Conservation (phyloP, 2,888 invertebrate genomes). For the Rapana venosa region DNA sequence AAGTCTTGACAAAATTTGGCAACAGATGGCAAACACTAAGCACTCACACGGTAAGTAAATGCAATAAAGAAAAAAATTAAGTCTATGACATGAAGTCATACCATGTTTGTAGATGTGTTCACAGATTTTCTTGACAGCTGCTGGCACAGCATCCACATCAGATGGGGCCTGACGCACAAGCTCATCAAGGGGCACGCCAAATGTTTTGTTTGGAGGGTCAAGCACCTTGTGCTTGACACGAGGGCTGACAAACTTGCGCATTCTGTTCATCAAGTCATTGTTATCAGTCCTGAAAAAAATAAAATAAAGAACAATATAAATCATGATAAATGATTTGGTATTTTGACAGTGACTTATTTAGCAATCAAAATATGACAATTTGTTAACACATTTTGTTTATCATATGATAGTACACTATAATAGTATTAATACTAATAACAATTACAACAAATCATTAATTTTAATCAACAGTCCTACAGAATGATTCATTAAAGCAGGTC, state of each 20-base stretch:
- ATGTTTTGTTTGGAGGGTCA: conserved; percentile 58
- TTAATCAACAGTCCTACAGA: background rate
- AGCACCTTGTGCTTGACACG: conserved; percentile 61
- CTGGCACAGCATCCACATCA: conserved; percentile 61
- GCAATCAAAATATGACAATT: background rate
- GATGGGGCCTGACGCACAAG: conserved; percentile 58
- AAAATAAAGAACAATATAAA: background rate
- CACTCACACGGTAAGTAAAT: too few species aligned
- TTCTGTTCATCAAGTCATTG: conserved; percentile 60
- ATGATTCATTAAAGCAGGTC: background rate
- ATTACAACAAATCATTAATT: background rate
- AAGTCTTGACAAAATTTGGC: background rate
- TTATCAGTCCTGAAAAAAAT: conserved; percentile 22
- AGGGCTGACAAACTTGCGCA: conserved; percentile 66
- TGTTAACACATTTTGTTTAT: background rate
- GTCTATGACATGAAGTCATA: conserved; percentile 38
- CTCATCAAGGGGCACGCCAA: conserved; percentile 69
- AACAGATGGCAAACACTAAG: too few species aligned
- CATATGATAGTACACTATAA: background rate
- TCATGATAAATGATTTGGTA: background rate
- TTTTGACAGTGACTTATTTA: background rate
- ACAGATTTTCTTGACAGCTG: conserved; percentile 67
- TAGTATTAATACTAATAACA: background rate
- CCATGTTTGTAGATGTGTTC: conserved; percentile 69
- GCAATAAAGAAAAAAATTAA: too few species aligned